Percentiles rank a stretch among this genome's conserved stretches.
phyloP scores from a whole-genome alignment of 2,888 invertebrate genomes.

The Pachliopta kotzebuea region DNA sequence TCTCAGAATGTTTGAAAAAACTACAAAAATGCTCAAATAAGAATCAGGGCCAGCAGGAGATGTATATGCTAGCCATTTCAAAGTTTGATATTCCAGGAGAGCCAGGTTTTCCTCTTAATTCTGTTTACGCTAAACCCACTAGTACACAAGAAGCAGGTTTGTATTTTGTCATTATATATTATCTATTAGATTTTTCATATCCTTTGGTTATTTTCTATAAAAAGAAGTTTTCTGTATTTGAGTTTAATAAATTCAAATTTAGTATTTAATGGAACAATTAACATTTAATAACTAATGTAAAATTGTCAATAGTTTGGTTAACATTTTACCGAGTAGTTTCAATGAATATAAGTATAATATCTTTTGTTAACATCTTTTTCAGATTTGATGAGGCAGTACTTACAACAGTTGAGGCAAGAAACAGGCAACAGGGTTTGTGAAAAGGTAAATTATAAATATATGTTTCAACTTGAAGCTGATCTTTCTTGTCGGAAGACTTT shows the following conservation, averaged over 20 bases:
- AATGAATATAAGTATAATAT: too few species aligned
- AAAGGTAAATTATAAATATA: conserved; percentile 76
- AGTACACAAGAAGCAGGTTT: conserved; percentile 89
- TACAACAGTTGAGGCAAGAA: conserved; percentile 97
- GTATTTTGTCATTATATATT: not conserved
- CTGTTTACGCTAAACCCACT: conserved; percentile 94
- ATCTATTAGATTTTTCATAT: not conserved
- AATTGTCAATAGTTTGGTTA: conserved; percentile 22
- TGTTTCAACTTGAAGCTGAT: too few species aligned
- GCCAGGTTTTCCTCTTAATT: conserved; percentile 94
- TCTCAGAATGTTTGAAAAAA: conserved; percentile 97
- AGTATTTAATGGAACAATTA: too few species aligned
- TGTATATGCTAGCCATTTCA: conserved; percentile 96
- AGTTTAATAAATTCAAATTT: too few species aligned
- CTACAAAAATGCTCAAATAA: conserved; percentile 95
- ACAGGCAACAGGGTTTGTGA: conserved; percentile 95
- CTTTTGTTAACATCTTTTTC: conserved; percentile 40
- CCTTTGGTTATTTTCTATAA: not conserved
- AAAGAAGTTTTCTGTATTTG: not conserved
- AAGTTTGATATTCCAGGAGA: conserved; percentile 99
- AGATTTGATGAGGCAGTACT: conserved; percentile 95
- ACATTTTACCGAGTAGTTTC: too few species aligned
- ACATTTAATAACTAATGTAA: conserved; percentile 6
- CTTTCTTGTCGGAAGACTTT: too few species aligned
- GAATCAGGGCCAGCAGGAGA: conserved; percentile 94